Percentiles rank a stretch among this genome's conserved stretches.
phyloP scores from a whole-genome alignment of 2,113 vertebrate genomes.

The Vimba vimba region DNA sequence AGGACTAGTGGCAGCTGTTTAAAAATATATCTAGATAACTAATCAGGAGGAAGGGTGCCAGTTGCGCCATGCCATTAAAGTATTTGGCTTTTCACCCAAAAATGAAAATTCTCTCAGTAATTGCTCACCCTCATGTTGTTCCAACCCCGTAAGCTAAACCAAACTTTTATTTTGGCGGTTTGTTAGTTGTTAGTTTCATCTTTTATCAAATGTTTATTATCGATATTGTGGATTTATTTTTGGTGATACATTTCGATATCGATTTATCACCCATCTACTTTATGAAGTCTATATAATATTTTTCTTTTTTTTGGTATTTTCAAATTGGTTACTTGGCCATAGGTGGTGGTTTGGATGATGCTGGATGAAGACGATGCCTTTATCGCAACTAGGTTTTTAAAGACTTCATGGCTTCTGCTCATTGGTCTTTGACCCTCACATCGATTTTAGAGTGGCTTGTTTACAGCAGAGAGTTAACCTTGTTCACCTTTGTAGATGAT shows the following conservation, averaged over 20 bases:
- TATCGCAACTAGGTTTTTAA: neutral
- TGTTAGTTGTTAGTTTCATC: too few relatives aligned
- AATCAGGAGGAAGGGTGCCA: neutral
- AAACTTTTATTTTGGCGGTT: neutral
- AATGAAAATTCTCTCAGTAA: too few relatives aligned
- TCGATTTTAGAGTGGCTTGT: neutral
- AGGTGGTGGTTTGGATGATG: neutral
- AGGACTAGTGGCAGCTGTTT: neutral
- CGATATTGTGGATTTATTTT: neutral
- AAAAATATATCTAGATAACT: neutral
- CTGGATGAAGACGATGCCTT: neutral
- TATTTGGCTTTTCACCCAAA: neutral
- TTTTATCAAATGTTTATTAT: neutral
- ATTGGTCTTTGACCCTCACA: slow-evolving; percentile 20
- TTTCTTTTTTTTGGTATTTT: neutral
- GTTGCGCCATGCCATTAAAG: neutral
- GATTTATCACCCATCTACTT: neutral
- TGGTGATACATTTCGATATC: neutral
- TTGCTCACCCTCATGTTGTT: too few relatives aligned
- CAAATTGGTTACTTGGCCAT: neutral
- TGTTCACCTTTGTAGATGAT: neutral
- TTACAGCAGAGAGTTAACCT: neutral
- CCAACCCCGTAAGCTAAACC: neutral
- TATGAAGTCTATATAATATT: neutral
- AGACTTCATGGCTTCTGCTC: neutral